Evolutionary conservation across 2,888 invertebrate species (phyloP).

Genomic region (Ashinkailepas kermadecensis): DNA sequence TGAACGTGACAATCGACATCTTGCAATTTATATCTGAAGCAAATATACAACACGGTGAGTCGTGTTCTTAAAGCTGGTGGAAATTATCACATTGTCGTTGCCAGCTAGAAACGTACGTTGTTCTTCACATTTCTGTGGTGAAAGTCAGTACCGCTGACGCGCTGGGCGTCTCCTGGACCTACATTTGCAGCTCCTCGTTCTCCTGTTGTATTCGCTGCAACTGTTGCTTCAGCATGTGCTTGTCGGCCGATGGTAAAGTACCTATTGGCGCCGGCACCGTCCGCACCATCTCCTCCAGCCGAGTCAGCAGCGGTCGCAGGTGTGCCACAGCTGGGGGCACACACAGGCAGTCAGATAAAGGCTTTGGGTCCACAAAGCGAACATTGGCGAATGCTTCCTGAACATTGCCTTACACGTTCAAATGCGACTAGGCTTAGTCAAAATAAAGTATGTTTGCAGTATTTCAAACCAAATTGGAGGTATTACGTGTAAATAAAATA

Average conservation of each 20-base stretch:
- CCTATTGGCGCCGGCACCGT: not conserved
- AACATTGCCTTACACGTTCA: no score
- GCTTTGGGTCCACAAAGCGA: no score
- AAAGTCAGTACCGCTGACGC: not conserved
- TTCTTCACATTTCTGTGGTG: not conserved
- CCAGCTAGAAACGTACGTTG: not conserved
- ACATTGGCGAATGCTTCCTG: no score
- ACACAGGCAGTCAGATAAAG: not conserved
- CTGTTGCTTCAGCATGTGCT: not conserved
- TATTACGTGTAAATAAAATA: no score
- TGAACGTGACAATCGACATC: no score
- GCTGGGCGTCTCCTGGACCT: not conserved
- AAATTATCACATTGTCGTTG: not conserved
- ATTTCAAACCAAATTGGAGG: no score
- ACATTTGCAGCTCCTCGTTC: constrained; percentile 16
- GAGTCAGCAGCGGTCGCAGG: not conserved
- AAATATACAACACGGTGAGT: no score
- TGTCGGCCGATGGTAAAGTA: not conserved
- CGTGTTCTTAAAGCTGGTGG: not conserved
- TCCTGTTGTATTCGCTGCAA: not conserved
- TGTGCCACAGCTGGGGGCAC: not conserved
- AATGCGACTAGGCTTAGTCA: no score
- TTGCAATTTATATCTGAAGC: no score
- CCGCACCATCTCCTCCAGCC: constrained; percentile 10
- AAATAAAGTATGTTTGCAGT: no score